Percentiles rank a stretch among this genome's conserved stretches.
Conservation (phyloP, 2,888 invertebrate genomes). For the Ophonus ardosiacus region DNA sequence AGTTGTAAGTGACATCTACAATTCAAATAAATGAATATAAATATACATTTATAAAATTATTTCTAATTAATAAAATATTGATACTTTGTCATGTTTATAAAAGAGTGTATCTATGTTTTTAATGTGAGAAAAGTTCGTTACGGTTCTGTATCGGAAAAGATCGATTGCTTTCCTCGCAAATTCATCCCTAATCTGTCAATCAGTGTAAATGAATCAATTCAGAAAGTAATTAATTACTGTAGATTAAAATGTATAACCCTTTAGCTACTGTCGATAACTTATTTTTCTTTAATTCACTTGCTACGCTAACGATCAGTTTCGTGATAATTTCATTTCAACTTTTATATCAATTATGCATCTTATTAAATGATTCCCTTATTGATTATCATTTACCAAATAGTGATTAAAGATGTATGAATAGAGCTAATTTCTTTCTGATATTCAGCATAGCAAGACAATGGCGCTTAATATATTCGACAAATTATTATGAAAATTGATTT, state of each 20-base stretch:
- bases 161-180: slow-evolving; percentile 54
- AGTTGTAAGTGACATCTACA: too few species aligned
- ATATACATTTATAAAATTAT: too few species aligned
- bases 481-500: slow-evolving; percentile 30
- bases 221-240: slow-evolving; percentile 58
- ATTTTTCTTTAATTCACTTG: slow-evolving; percentile 51
- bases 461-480: slow-evolving; percentile 36
- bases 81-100: too few species aligned
- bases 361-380: slow-evolving; percentile 50
- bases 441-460: slow-evolving; percentile 11
- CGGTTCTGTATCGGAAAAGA: slow-evolving; percentile 26
- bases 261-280: slow-evolving; percentile 54
- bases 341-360: slow-evolving; percentile 45
- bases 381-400: slow-evolving; percentile 48
- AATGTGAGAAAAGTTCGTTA: not conserved
- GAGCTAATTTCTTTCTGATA: slow-evolving; percentile 32
- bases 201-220: slow-evolving; percentile 64
- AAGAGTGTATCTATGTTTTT: too few species aligned
- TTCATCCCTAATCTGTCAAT: slow-evolving; percentile 64
- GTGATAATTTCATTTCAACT: slow-evolving; percentile 23
- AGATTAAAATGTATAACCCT: slow-evolving; percentile 61
- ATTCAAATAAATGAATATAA: too few species aligned
- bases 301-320: slow-evolving; percentile 25
- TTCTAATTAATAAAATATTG: too few species aligned
- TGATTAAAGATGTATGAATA: slow-evolving; percentile 39